Conservation (phyloP, 1,140 invertebrate species). For the Zaprionus africanus region DNA sequence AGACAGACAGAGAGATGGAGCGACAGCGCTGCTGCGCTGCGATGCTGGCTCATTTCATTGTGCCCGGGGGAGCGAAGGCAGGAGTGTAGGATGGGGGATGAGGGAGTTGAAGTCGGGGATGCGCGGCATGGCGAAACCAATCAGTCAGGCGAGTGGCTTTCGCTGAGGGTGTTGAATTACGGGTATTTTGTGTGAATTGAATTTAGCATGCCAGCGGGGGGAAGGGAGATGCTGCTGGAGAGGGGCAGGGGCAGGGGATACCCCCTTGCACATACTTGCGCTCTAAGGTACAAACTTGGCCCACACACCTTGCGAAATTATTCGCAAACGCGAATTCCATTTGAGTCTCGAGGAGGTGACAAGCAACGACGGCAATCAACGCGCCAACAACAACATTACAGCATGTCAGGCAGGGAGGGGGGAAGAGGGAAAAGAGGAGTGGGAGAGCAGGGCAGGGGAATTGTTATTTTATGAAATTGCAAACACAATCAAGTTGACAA, state of each 20-base stretch:
- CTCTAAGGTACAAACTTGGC: slow-evolving; percentile 24
- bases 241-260: not conserved
- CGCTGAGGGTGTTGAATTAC: slow-evolving; percentile 78
- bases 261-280: not conserved
- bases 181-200: slow-evolving; percentile 82
- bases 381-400: slow-evolving; percentile 45
- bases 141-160: slow-evolving; percentile 75
- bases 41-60: slow-evolving; percentile 71
- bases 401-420: not conserved
- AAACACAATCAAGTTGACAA: slow-evolving; percentile 80
- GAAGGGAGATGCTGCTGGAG: too few relatives aligned
- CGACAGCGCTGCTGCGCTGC: not conserved
- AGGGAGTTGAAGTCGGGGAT: slow-evolving; percentile 33
- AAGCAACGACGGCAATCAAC: slow-evolving; percentile 72
- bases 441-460: slow-evolving; percentile 25
- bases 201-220: slow-evolving; percentile 64
- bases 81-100: not conserved
- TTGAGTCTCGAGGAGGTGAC: slow-evolving; percentile 59
- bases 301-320: slow-evolving; percentile 75
- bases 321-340: slow-evolving; percentile 78
- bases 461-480: slow-evolving; percentile 83
- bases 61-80: slow-evolving; percentile 56
- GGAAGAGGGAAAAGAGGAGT: slow-evolving; percentile 1
- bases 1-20: slow-evolving; percentile 2
- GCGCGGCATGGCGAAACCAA: slow-evolving; percentile 24